Base-by-base conservation (phyloP, 2,888 invertebrate species). In the Oeneis ivallda region DNA sequence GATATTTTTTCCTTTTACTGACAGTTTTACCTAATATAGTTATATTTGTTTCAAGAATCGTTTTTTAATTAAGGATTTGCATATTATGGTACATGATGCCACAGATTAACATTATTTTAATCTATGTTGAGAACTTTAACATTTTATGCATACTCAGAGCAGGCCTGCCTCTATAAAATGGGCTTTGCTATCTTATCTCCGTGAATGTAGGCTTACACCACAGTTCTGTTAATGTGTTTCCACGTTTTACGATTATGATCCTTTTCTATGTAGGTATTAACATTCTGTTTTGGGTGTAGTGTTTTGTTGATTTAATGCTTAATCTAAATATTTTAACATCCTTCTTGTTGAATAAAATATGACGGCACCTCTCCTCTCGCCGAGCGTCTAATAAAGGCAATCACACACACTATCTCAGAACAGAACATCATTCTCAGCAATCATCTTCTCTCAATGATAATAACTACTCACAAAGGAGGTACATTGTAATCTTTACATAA, bases 171-270 rank as follows among this genome's bases (percentile, higher is more conserved):
- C 52, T 52, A 43, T 60, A 52, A 60, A 61, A 41, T 52, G 61
- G 61, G 52, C 53, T 62, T 58, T 45, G 53, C 62, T 62, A 62
- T 66, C 66, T 66, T 66, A 66, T 66, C 62, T 66, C 19, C 52
- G 17, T 52, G 57, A 60, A 56, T 58, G 60, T 52, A 37, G 61
- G 61, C 61, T 61, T 43, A 61, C 52, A 41, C 39, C 61, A 59
- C 34, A 60, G 60, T 60, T 49, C 17, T 60, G 60, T 50, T 60
- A 60, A 60, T 60, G 60, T 49, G 37, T 39, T 49, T 39, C 11
- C 49, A 39, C 17, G 19, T 49, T 60, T 60, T 39, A 60, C 17
- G 39, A 17, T 17, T 39, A 54, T 4, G 47, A 59, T 49, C 47
- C 37, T 49, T 59, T 49, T 19, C 34, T 9, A 37, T 34, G 49